A percentile compares a stretch with the other conserved stretches of the same genome.
Evolutionary conservation across 1,140 invertebrate genomes (phyloP).

Genomic region (Lethrus apterus): DNA sequence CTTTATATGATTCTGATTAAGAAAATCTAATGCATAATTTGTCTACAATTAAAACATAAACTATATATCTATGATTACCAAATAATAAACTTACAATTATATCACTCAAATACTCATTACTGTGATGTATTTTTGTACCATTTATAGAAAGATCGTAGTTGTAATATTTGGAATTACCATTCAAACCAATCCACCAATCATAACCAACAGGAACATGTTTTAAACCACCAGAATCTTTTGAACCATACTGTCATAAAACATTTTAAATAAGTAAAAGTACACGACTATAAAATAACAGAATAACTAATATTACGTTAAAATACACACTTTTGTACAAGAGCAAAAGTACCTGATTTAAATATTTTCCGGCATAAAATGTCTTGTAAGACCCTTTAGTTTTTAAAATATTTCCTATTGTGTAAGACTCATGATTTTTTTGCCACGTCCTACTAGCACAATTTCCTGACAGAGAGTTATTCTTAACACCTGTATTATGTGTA

Average conservation of each 20-base stretch:
- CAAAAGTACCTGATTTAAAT: slow-evolving; percentile 65
- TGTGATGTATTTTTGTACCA: slow-evolving; percentile 54
- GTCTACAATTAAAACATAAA: slow-evolving; percentile 41
- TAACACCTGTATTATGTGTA: slow-evolving; percentile 71
- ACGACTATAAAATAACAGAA: too few species aligned
- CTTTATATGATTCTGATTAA: slow-evolving; percentile 37
- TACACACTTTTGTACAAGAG: slow-evolving; percentile 3
- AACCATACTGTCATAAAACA: slow-evolving; percentile 54
- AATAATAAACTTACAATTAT: slow-evolving; percentile 59
- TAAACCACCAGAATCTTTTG: slow-evolving; percentile 49
- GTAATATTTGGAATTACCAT: slow-evolving; percentile 83
- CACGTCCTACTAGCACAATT: slow-evolving; percentile 66
- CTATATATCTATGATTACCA: slow-evolving; percentile 10
- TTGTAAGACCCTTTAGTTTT: slow-evolving; percentile 53
- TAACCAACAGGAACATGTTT: slow-evolving; percentile 70
- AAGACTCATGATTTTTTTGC: slow-evolving; percentile 55
- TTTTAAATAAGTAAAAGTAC: too few species aligned
- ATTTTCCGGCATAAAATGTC: slow-evolving; percentile 83
- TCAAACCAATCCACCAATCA: slow-evolving; percentile 70
- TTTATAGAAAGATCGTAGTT: slow-evolving; percentile 83
- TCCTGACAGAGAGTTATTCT: slow-evolving; percentile 70
- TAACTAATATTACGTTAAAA: not conserved
- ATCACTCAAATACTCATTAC: slow-evolving; percentile 76
- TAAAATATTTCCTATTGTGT: slow-evolving; percentile 61
- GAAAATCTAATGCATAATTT: slow-evolving; percentile 51